Percentiles rank a stretch among this genome's conserved stretches.
Evolutionary conservation across 2,797 vertebrate species (phyloP).

Genomic region (Lagorchestes hirsutus): DNA sequence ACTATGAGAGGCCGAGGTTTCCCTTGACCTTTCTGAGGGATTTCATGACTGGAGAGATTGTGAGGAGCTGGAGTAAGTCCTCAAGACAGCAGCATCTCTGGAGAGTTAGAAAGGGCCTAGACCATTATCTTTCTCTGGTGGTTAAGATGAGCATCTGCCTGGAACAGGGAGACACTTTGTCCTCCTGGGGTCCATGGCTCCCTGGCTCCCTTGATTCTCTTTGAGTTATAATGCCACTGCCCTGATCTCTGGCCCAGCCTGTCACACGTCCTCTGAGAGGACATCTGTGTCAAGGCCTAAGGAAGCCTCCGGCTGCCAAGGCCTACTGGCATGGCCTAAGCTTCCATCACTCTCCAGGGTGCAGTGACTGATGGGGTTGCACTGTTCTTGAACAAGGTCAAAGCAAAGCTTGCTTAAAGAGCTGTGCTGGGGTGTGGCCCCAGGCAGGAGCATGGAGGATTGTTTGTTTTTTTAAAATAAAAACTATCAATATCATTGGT

Average conservation of each 20-base stretch:
- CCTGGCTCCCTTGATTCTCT: not conserved
- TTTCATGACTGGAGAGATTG: not conserved
- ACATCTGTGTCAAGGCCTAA: not conserved
- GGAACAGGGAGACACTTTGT: not conserved
- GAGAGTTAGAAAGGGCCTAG: not conserved
- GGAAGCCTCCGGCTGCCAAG: not conserved
- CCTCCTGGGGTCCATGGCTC: not conserved
- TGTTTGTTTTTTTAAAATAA: not conserved
- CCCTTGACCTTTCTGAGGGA: not conserved
- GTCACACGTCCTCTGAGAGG: not conserved
- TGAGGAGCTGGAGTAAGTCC: not conserved
- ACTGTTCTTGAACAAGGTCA: not conserved
- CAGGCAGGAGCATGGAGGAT: not conserved
- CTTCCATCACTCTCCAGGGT: not conserved
- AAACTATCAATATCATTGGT: not conserved
- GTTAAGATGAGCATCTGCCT: not conserved
- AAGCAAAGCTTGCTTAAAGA: not conserved
- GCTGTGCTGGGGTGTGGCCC: not conserved
- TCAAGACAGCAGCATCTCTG: not conserved
- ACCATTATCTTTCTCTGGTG: not conserved
- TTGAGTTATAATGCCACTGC: not conserved
- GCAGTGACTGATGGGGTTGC: not conserved
- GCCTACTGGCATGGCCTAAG: not conserved
- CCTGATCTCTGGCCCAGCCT: not conserved
- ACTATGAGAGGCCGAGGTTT: not conserved